These are phyloP conservation scores for Paradisaea rubra DNA, from an alignment of 2,113 vertebrate genomes.

Conservation along the genomic window DNA sequence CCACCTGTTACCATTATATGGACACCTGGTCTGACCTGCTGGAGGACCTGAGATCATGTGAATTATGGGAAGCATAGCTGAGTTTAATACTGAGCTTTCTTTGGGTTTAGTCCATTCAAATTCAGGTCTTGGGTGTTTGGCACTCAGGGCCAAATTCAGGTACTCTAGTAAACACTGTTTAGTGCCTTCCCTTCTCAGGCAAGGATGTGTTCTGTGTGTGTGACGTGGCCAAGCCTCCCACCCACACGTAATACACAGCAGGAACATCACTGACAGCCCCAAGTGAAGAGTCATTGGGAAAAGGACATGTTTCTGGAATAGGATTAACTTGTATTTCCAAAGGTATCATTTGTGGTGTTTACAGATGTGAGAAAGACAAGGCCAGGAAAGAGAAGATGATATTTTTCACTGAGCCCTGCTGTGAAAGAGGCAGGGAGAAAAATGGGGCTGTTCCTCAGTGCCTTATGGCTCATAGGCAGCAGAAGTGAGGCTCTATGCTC, in stretches of 20 bases:
- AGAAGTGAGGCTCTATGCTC: neutral
- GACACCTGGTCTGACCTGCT: neutral
- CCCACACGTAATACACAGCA: neutral
- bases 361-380: neutral
- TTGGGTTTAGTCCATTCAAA: neutral
- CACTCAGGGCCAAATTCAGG: neutral
- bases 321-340: neutral
- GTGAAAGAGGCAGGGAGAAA: neutral
- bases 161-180: neutral
- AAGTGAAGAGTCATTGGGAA: neutral
- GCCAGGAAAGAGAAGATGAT: neutral
- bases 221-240: neutral
- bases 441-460: neutral
- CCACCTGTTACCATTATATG: neutral
- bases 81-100: neutral
- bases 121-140: rapidly evolving
- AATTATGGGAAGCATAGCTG: neutral
- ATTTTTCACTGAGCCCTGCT: neutral
- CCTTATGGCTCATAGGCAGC: neutral
- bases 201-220: neutral
- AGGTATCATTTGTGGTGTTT: neutral
- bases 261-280: neutral
- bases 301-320: neutral
- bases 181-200: neutral
- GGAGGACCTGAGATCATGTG: neutral